phyloP scores from a whole-genome alignment of 2,888 invertebrate genomes.

The Megastigmus dorsalis region DNA sequence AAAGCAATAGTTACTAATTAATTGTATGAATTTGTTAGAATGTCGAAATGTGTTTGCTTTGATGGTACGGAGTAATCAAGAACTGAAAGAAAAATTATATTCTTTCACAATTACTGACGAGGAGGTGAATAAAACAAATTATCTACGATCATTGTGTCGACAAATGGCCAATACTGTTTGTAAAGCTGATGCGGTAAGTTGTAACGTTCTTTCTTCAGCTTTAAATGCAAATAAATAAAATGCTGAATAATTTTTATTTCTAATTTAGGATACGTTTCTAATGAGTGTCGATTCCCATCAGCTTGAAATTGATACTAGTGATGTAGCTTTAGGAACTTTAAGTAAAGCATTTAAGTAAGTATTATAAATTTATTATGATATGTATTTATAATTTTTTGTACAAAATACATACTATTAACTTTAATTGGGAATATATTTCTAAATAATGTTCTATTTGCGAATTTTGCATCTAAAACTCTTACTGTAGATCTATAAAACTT shows the following conservation, averaged over 20 bases:
- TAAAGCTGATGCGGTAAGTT: constrained; percentile 91
- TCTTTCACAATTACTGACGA: constrained; percentile 91
- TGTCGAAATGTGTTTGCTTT: constrained; percentile 94
- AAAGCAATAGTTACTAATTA: neutral
- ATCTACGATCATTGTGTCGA: constrained; percentile 88
- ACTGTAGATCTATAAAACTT: neutral
- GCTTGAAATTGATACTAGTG: constrained; percentile 91
- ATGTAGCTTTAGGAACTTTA: constrained; percentile 89
- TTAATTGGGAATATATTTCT: neutral
- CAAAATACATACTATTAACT: neutral
- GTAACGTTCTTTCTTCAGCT: too few relatives aligned
- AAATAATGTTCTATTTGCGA: constrained; percentile 5
- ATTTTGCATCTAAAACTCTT: constrained; percentile 10
- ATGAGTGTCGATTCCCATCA: constrained; percentile 87
- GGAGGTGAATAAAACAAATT: constrained; percentile 86
- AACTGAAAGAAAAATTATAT: constrained; percentile 90
- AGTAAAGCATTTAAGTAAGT: constrained; percentile 90
- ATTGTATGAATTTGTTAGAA: constrained; percentile 75
- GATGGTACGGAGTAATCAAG: constrained; percentile 89
- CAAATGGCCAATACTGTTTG: constrained; percentile 95
- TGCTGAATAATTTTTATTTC: constrained; percentile 60
- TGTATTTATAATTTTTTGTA: neutral
- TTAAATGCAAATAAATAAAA: constrained; percentile 2
- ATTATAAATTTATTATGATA: constrained; percentile 36
- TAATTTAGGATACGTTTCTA: constrained; percentile 86